Evolutionary conservation across 2,113 vertebrate genomes (phyloP).

Genomic region (Heptranchias perlo): DNA sequence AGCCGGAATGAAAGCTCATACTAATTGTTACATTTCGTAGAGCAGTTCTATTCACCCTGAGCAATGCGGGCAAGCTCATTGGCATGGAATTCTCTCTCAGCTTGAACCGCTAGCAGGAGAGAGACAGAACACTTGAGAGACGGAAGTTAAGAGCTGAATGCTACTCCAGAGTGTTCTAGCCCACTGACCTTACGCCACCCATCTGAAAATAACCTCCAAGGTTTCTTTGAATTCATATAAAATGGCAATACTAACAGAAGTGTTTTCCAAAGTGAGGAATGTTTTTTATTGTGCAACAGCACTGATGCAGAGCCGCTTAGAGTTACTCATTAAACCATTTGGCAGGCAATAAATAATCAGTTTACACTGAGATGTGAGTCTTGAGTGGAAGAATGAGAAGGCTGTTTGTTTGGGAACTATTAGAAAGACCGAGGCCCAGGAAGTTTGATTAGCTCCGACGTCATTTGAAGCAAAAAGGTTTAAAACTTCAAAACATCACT

Average conservation of each 20-base stretch:
- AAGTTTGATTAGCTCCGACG: neutral
- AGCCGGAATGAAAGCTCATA: neutral
- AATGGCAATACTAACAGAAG: too few species aligned
- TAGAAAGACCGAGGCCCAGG: neutral
- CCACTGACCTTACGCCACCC: neutral
- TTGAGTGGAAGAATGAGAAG: neutral
- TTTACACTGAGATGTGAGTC: neutral
- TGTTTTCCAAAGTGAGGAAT: neutral
- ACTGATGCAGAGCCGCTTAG: neutral
- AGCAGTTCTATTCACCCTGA: neutral
- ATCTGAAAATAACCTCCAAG: neutral
- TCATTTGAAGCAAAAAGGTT: neutral
- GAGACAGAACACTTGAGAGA: neutral
- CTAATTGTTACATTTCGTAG: neutral
- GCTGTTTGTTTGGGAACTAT: neutral
- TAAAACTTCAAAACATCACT: neutral
- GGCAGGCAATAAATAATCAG: neutral
- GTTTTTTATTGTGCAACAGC: neutral
- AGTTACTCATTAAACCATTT: conserved; percentile 9
- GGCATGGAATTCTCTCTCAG: neutral
- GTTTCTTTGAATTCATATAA: neutral
- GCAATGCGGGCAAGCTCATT: neutral
- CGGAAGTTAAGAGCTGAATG: neutral
- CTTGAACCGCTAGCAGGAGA: neutral
- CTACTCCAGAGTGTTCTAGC: neutral